These are phyloP conservation scores for Erinaceus europaeus DNA, from an alignment of 2,113 vertebrate genomes.

Conservation along the genomic window DNA sequence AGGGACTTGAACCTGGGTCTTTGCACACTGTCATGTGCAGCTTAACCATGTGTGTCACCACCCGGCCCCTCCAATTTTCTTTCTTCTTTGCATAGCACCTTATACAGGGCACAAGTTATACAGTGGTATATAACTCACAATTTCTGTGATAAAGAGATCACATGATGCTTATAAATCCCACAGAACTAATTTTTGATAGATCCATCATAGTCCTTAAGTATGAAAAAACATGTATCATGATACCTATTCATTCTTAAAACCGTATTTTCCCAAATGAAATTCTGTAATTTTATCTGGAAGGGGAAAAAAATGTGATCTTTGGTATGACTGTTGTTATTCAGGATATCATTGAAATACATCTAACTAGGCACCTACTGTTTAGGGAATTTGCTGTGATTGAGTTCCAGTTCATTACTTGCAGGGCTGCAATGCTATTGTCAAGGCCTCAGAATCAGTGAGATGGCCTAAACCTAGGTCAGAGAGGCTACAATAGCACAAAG, in stretches of 20 bases:
- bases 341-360: constrained; percentile 76
- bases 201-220: constrained; percentile 36
- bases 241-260: constrained; percentile 56
- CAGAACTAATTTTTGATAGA: not conserved
- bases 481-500: constrained; percentile 82
- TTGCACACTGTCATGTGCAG: too few relatives aligned
- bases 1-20: too few relatives aligned
- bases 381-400: constrained; percentile 75
- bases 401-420: constrained; percentile 85
- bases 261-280: constrained; percentile 49
- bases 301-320: constrained; percentile 36
- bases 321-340: constrained; percentile 68
- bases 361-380: constrained; percentile 79
- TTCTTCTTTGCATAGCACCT: not conserved
- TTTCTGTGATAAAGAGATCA: constrained; percentile 3
- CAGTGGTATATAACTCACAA: not conserved
- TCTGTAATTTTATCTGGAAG: constrained; percentile 34
- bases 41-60: too few relatives aligned
- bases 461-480: constrained; percentile 81
- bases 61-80: too few relatives aligned
- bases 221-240: constrained; percentile 35
- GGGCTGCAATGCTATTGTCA: constrained; percentile 75
- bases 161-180: constrained; percentile 1
- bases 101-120: not conserved
- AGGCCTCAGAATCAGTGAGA: constrained; percentile 77